Evolutionary conservation across 2,113 vertebrate species (phyloP).

Genomic region (Stigmatopora nigra): DNA sequence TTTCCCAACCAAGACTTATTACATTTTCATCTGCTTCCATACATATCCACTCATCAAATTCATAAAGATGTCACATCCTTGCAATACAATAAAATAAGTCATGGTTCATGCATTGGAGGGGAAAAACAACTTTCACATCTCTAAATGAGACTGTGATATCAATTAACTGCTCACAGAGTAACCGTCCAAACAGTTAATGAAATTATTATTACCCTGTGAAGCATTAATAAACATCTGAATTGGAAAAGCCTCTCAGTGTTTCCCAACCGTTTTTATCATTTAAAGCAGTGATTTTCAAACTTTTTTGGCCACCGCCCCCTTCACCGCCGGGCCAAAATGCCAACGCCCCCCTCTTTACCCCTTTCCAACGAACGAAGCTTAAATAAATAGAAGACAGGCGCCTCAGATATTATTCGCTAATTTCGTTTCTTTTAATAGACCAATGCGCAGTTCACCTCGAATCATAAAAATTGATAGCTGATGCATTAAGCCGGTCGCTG

Average conservation of each 20-base stretch:
- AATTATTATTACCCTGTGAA: not conserved
- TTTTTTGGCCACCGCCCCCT: too few species aligned
- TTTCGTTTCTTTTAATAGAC: too few species aligned
- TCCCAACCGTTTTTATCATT: too few species aligned
- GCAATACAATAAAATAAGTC: conserved; percentile 70
- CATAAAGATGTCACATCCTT: conserved; percentile 68
- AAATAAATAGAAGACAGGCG: too few species aligned
- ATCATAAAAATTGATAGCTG: too few species aligned
- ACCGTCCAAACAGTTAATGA: conserved; percentile 6
- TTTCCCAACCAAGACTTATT: conserved; percentile 66
- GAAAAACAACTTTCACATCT: conserved; percentile 30
- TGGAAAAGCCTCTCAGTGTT: not conserved
- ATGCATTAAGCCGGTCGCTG: too few species aligned
- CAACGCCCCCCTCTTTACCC: too few species aligned
- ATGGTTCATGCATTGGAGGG: conserved; percentile 63
- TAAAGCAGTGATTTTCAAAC: too few species aligned
- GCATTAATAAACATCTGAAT: not conserved
- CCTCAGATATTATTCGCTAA: too few species aligned
- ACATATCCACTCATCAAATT: conserved; percentile 72
- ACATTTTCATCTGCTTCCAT: conserved; percentile 70
- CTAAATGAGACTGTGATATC: conserved; percentile 15
- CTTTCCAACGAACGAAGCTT: too few species aligned
- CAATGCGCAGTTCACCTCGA: too few species aligned
- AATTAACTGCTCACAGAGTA: conserved; percentile 5
- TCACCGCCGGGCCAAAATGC: too few species aligned